Evolutionary conservation across 2,113 vertebrate species (phyloP), one percentile per base, ranked within the genome.

Genomic region (Cavia aperea): DNA sequence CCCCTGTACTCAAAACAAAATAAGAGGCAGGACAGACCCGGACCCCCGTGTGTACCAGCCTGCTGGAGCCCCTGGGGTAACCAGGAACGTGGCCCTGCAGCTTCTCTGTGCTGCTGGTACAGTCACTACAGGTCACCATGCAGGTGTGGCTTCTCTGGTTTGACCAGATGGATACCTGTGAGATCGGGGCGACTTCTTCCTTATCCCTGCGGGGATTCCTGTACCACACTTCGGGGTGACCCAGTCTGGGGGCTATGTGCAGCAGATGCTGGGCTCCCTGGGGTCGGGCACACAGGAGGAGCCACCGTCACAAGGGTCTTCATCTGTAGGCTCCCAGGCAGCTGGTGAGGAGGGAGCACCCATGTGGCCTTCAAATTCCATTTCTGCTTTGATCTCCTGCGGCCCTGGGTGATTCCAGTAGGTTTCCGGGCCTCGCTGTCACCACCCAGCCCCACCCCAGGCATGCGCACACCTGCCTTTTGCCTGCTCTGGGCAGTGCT

Each of bases 391-490:
- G 24, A 12, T 68, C 91, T 31, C 6, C 51, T 54, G 33, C 6
- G 12, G 4, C 33, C 10, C 13, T 33, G 36, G 51, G 54, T 58
- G 19, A 81, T 19, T 81, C 51, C 1, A 23, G 11, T 79, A 75
- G 7, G 39, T 54, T 93, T 86, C 56, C 2, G 14, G 24, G 87
- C 78, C 87, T 1, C 56, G 56, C 56, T 5, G 56, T 56, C 14
- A 5, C 14, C 5, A 56, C 56, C 56, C 15, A 5, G 15, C 56
- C 56, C 23, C 9, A 36, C 49, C 1, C 9, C 33, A 2, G 51
- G 39, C 5, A 1, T 7, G 11, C 77, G n/a, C 14, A 4, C 10
- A n/a, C 66, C n/a, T 6, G 5, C 62, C 0, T 56, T 49, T 68
- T 31, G 31, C 60, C 51, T 65, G 12, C 3, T 18, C 56, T 72